Percentiles rank a stretch among this genome's conserved stretches.
phyloP scores from a whole-genome alignment of 2,797 vertebrate genomes.

The Crocidura indochinensis region DNA sequence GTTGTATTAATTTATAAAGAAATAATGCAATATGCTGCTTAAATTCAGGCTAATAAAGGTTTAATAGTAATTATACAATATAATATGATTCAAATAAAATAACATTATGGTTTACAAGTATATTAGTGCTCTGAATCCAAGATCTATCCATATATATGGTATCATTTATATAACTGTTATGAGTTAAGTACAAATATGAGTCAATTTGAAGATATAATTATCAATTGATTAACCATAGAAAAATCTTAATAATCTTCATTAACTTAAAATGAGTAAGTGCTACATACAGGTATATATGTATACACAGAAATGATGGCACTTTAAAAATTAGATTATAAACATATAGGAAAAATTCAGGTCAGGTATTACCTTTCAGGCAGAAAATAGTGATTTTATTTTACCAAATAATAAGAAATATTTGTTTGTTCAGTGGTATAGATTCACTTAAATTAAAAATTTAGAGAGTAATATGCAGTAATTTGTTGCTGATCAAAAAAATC shows the following conservation, averaged over 20 bases:
- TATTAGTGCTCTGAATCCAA: background rate
- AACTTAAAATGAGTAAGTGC: background rate
- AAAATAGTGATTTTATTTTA: slow-evolving; percentile 20
- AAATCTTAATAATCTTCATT: background rate
- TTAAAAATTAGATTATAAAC: too few relatives aligned
- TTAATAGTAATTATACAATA: slow-evolving; percentile 27
- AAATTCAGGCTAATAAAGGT: slow-evolving; percentile 54
- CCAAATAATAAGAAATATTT: slow-evolving; percentile 11
- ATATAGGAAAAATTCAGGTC: background rate
- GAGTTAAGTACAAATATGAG: background rate
- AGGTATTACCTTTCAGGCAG: slow-evolving; percentile 14
- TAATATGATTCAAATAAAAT: slow-evolving; percentile 12
- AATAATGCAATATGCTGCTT: slow-evolving; percentile 46
- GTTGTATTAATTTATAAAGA: slow-evolving; percentile 49
- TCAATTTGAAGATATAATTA: slow-evolving; percentile 32
- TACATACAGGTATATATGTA: background rate
- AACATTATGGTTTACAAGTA: background rate
- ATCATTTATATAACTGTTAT: slow-evolving; percentile 23
- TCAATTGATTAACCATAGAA: background rate
- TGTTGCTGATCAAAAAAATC: background rate
- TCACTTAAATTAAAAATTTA: slow-evolving; percentile 1
- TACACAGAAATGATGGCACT: too few relatives aligned
- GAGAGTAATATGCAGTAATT: background rate
- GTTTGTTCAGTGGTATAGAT: background rate
- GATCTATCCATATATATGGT: slow-evolving; percentile 12